Conservation (phyloP, 2,113 vertebrate genomes). For the Daubentonia madagascariensis region DNA sequence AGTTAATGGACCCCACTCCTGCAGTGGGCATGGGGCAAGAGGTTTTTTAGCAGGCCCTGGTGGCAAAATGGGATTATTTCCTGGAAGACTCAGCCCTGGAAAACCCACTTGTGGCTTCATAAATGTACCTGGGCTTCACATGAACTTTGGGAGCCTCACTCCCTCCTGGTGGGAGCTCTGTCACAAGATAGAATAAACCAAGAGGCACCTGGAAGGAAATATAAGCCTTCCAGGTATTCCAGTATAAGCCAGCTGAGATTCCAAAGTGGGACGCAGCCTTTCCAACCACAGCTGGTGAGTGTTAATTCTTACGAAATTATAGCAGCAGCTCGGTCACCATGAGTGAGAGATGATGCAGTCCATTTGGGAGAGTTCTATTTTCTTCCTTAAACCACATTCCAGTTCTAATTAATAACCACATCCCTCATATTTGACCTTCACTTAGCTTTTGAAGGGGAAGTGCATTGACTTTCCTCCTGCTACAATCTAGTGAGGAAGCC, state of each 20-base stretch:
- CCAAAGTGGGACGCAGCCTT: background rate
- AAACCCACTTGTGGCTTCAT: background rate
- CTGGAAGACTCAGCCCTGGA: background rate
- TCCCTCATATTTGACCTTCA: background rate
- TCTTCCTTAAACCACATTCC: background rate
- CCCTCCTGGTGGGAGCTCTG: background rate
- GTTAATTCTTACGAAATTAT: background rate
- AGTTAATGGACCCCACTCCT: background rate
- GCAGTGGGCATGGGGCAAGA: background rate
- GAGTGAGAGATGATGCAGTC: background rate
- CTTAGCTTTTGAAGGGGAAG: conserved; percentile 26
- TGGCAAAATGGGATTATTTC: background rate
- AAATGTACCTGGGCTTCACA: background rate
- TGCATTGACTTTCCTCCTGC: conserved; percentile 26
- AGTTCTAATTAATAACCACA: background rate
- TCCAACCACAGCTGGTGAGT: background rate
- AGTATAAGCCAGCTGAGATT: background rate
- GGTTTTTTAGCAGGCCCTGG: background rate
- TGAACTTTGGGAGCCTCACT: background rate
- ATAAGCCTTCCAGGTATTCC: background rate
- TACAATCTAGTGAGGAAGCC: conserved; percentile 92
- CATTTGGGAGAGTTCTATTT: background rate
- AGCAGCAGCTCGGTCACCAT: background rate
- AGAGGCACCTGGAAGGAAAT: background rate
- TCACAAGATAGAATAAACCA: background rate